Evolutionary conservation across 2,797 vertebrate species (phyloP), one percentile per base, ranked within the genome.

Genomic region (Cyclura pinguis): DNA sequence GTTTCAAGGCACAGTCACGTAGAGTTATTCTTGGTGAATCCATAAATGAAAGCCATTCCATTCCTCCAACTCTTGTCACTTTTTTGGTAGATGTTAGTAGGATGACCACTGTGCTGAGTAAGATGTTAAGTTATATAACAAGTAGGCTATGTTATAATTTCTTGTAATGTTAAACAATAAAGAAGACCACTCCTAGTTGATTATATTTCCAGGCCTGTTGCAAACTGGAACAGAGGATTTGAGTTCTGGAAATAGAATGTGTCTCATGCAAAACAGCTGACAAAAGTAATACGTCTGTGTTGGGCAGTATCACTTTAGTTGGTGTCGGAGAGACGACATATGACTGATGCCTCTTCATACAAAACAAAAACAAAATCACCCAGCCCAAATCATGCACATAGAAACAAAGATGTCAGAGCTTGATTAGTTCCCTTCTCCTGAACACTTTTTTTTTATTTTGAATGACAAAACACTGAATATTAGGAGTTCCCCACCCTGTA

Each of bases 131-230:
- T 62, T 12, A 14, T 52, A 69, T 52, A 69, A 35, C 50, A 86
- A 32, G 32, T 38, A 83, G 85, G 16, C 2, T 35, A 73, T 57
- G 29, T 76, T n/a, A 6, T 59, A 52, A 5, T 86, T 47, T 1
- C 0, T 47, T n/a, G 0, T 6, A 24, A 32, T 83, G 13, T 1
- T 74, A 88, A 42, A 27, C 18, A 84, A 0, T 55, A 38, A 50
- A 77, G 73, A 16, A 35, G 27, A 69, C 29, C 6, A 55, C n/a
- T 55, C 64, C 35, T 74, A 14, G 10, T 0, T 0, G 0, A 0
- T 32, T 9, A 9, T 35, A 10, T 62, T 62, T 82, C 32, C 9
- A 14, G 24, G 35, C 24, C 14, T 82, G 38, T 13, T 62, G 20
- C 20, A 0, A 14, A 59, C 69, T 73, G 27, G 27, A 38, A 0